phyloP scores from a whole-genome alignment of 2,888 invertebrate species.

The Allygus modestus region DNA sequence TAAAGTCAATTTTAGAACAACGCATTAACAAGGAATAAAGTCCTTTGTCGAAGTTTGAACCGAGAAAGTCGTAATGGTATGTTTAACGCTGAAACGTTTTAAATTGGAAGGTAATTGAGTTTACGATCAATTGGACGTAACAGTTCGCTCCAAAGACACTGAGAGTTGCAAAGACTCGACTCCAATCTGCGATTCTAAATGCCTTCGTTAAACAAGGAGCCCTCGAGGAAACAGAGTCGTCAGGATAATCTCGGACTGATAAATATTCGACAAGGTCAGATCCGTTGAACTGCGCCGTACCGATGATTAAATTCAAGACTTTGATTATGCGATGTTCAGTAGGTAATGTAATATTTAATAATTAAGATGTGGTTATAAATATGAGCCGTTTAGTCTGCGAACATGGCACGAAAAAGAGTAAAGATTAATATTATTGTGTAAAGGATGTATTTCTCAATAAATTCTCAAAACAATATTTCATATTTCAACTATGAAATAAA shows the following conservation, averaged over 20 bases:
- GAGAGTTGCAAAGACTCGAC: slow-evolving; percentile 16
- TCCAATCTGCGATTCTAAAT: slow-evolving; percentile 38
- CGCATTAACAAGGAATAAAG: background rate
- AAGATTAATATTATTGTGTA: no score
- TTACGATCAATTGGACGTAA: slow-evolving; percentile 24
- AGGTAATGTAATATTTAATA: no score
- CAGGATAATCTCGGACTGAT: slow-evolving; percentile 10
- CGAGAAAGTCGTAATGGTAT: slow-evolving; percentile 24
- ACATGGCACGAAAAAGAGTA: no score
- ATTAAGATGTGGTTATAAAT: no score
- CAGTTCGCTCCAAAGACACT: slow-evolving; percentile 39
- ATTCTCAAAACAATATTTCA: no score
- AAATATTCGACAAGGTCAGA: background rate
- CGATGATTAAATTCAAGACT: no score
- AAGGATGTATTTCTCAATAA: no score
- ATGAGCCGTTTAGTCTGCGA: no score
- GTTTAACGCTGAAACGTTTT: slow-evolving; percentile 35
- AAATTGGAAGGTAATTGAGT: slow-evolving; percentile 38
- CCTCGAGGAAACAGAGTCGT: slow-evolving; percentile 3
- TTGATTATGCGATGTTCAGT: no score
- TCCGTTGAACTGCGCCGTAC: no score
- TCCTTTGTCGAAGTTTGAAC: background rate
- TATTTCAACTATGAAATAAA: no score
- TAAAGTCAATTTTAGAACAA: background rate
- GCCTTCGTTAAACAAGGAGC: slow-evolving; percentile 21